phyloP scores from a whole-genome alignment of 2,113 vertebrate genomes.

The Patagioenas fasciata region DNA sequence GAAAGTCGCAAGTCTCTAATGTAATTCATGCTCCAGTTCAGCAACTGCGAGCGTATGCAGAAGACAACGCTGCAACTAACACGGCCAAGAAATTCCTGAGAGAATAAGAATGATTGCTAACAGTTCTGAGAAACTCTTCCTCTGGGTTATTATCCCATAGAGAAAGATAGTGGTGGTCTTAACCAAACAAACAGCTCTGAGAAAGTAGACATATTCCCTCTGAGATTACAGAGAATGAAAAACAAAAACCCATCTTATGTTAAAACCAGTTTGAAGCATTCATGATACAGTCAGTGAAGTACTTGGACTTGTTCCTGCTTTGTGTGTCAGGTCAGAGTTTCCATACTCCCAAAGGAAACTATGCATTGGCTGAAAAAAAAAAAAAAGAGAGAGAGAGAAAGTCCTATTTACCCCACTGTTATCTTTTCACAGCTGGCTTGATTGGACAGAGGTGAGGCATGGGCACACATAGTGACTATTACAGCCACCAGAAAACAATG shows the following conservation, averaged over 20 bases:
- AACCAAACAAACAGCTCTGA: conserved; percentile 64
- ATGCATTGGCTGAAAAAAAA: not conserved
- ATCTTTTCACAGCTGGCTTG: not conserved
- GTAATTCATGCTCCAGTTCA: conserved; percentile 27
- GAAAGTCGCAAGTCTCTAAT: not conserved
- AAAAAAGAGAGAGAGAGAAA: not conserved
- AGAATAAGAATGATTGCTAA: conserved; percentile 47
- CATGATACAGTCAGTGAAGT: not conserved
- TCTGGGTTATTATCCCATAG: conserved; percentile 57
- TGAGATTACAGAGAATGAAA: conserved; percentile 23
- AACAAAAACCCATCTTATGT: not conserved
- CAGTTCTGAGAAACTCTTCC: conserved; percentile 65
- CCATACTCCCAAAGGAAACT: conserved; percentile 20
- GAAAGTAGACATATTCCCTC: conserved; percentile 47
- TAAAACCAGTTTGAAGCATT: not conserved
- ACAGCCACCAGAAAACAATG: not conserved
- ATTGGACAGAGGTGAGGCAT: not conserved
- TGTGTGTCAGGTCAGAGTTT: conserved; percentile 39
- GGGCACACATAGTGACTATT: not conserved
- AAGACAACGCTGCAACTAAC: not conserved
- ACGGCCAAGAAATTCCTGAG: conserved; percentile 45
- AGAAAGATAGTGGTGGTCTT: not conserved
- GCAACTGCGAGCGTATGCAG: not conserved
- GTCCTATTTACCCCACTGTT: not conserved
- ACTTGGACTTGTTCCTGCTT: conserved; percentile 17